Evolutionary conservation across 37 sponge, comb jelly and placozoan species (phyloP).

Genomic region (Dysidea cf. avara): DNA sequence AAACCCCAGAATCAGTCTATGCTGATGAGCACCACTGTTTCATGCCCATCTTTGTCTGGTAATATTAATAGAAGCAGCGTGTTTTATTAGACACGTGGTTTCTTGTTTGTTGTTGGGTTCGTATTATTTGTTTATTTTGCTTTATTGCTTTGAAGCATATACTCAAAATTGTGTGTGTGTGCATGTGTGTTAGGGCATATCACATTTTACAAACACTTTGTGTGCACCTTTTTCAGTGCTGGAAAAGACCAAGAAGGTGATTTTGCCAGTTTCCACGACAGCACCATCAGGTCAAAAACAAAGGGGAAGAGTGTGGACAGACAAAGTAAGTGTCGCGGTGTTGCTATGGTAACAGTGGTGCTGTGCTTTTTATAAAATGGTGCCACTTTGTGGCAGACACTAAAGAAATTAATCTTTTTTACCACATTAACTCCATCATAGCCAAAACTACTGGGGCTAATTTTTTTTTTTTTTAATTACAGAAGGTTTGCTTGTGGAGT

Average conservation of each 20-base stretch:
- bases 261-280: constrained; percentile 51
- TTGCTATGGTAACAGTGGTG: too few relatives aligned
- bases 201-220: neutral
- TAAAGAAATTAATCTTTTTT: neutral
- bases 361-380: too few relatives aligned
- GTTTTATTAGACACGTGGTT: neutral
- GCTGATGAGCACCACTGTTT: neutral
- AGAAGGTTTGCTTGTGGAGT: too few relatives aligned
- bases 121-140: neutral
- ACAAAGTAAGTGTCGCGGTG: constrained; percentile 40
- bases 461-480: too few relatives aligned
- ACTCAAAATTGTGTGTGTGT: neutral
- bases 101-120: neutral
- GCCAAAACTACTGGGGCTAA: too few relatives aligned
- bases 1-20: neutral
- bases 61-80: neutral
- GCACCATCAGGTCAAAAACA: constrained; percentile 44
- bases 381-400: too few relatives aligned
- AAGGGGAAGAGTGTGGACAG: constrained; percentile 16
- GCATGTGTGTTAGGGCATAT: neutral
- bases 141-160: neutral
- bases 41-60: constrained; percentile 51
- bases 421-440: too few relatives aligned
- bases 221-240: constrained; percentile 30
- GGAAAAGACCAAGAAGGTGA: constrained; percentile 49